Base-by-base conservation (phyloP, 1,140 invertebrate species). In the Micrasema minimum region DNA sequence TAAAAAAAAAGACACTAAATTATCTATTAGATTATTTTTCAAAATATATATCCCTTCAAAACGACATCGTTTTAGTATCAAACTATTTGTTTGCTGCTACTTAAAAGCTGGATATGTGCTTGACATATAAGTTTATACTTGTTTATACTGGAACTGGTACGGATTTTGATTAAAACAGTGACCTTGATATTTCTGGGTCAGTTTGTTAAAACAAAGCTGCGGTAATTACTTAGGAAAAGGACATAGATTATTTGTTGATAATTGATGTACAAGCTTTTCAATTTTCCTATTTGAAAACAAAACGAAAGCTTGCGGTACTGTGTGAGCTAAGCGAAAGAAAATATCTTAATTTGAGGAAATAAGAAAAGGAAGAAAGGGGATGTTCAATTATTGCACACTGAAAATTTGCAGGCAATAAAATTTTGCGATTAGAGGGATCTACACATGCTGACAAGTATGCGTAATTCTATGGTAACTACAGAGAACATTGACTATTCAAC, bases 31-130 rank as follows among this genome's bases (percentile, higher is more conserved):
- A 18, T n/a, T 48, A 5, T 48, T n/a, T 5, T 48, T 48, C 45
- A 48, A 48, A 48, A 51, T 51, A 51, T 51, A 51, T n/a, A 51
- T 51, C 5, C 48, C 48, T 10, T 51, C 48, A 4, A 51, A 51
- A 51, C 4, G 48, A 51, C 48, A 51, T n/a, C 48, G 48, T 7
- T 51, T 51, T 51, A 20, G 48, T 20, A 51, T 51, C 14, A 51
- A 51, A 51, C 22, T 51, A 26, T 51, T 51, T 51, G 48, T 51
- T 22, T 51, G 48, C n/a, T 51, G 48, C 20, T 14, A 51, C n/a
- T 14, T 51, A n/a, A 2, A 51, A 7, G 22, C 48, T 7, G 48
- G 48, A 6, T 51, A 51, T n/a, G n/a, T 51, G 5, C n/a, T 51
- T 10, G 48, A 51, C 16, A 22, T 20, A 3, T 6, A 20, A 6